phyloP scores from a whole-genome alignment of 2,888 invertebrate species.

The Stramonita haemastoma region DNA sequence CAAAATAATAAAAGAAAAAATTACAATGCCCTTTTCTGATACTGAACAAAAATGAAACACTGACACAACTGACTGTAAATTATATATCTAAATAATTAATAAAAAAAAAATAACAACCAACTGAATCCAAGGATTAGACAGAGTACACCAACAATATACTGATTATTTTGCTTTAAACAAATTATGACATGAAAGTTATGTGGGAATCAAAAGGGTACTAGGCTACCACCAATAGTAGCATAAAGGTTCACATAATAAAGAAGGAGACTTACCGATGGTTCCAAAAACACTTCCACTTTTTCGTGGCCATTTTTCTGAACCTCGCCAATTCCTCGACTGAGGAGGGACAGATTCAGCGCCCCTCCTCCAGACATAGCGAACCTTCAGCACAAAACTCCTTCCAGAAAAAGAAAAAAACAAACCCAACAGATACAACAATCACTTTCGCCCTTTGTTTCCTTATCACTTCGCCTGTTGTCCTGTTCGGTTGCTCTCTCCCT shows the following conservation, averaged over 20 bases:
- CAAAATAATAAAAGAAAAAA: no score
- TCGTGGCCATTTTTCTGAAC: constrained; percentile 74
- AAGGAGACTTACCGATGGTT: constrained; percentile 70
- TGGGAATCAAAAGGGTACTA: no score
- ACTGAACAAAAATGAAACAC: no score
- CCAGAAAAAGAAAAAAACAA: not conserved
- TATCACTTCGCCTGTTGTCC: not conserved
- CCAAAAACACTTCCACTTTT: constrained; percentile 74
- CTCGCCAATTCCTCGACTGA: constrained; percentile 75
- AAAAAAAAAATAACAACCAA: not conserved
- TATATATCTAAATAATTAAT: not conserved
- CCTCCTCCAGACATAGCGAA: constrained; percentile 60
- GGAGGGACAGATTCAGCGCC: constrained; percentile 72
- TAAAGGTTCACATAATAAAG: not conserved
- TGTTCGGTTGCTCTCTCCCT: not conserved
- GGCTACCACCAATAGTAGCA: no score
- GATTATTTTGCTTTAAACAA: no score
- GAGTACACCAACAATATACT: no score
- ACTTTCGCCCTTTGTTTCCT: no score
- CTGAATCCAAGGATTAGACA: no score
- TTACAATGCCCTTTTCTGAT: no score
- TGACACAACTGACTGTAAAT: no score
- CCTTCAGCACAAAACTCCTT: not conserved
- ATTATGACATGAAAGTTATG: no score
- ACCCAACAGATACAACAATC: no score